Conservation (phyloP, 1,140 invertebrate species). For the Caenorhabditis tropicalis region DNA sequence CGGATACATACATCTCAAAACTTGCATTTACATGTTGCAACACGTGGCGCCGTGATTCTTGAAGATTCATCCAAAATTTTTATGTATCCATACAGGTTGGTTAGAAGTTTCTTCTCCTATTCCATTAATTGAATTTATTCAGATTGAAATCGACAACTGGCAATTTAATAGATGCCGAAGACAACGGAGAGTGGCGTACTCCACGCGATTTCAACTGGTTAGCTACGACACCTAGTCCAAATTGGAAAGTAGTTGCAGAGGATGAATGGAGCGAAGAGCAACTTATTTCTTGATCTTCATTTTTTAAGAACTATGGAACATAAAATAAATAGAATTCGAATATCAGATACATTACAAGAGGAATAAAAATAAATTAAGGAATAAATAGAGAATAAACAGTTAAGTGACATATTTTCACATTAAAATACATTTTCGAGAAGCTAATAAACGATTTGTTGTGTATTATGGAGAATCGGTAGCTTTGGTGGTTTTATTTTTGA, state of each 20-base stretch:
- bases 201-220: constrained; percentile 96
- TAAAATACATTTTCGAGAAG: neutral
- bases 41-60: constrained; percentile 90
- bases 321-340: neutral
- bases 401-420: neutral
- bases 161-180: constrained; percentile 78
- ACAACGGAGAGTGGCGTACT: constrained; percentile 78
- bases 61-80: constrained; percentile 84
- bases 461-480: neutral
- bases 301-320: neutral
- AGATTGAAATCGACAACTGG: neutral
- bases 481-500: too few species aligned
- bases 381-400: neutral
- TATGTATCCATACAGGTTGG: constrained; percentile 85
- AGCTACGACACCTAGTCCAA: constrained; percentile 84
- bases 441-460: too few species aligned
- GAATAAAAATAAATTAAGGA: constrained; percentile 10
- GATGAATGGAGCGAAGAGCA: constrained; percentile 56
- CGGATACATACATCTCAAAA: constrained; percentile 83
- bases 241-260: constrained; percentile 77
- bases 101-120: too few species aligned
- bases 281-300: constrained; percentile 1
- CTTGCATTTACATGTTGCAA: constrained; percentile 86
- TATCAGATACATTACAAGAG: neutral
- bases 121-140: neutral